Conservation (phyloP, 2,113 vertebrate species). For the Actenoides hombroni region DNA sequence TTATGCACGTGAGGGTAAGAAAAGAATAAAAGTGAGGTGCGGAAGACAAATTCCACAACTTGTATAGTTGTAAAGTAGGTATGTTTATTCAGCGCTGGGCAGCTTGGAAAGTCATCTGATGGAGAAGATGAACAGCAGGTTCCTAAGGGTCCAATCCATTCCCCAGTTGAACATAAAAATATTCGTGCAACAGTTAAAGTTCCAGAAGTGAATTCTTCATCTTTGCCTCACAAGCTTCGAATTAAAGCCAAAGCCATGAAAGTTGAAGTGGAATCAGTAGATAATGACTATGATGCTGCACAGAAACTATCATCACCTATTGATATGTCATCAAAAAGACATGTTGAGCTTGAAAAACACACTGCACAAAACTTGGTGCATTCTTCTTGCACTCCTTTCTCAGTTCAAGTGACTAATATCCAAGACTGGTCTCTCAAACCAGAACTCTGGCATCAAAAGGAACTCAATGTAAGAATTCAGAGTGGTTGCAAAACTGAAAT, state of each 20-base stretch:
- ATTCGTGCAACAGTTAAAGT: slow-evolving; percentile 85
- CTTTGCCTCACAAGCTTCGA: slow-evolving; percentile 93
- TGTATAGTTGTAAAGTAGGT: too few relatives aligned
- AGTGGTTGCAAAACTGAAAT: slow-evolving; percentile 70
- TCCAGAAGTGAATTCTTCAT: slow-evolving; percentile 85
- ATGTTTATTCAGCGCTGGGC: too few relatives aligned
- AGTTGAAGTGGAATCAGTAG: slow-evolving; percentile 89
- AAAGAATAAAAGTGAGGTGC: too few relatives aligned
- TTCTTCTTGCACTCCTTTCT: slow-evolving; percentile 83
- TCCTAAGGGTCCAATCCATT: slow-evolving; percentile 85
- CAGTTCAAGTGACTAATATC: slow-evolving; percentile 87
- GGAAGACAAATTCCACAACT: too few relatives aligned
- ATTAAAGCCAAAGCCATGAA: slow-evolving; percentile 91
- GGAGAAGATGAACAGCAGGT: slow-evolving; percentile 97
- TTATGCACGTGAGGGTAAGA: too few relatives aligned
- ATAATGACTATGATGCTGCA: slow-evolving; percentile 84
- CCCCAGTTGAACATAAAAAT: slow-evolving; percentile 81
- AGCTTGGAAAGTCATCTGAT: slow-evolving; percentile 87
- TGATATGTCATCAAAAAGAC: slow-evolving; percentile 77
- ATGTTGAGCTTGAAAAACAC: slow-evolving; percentile 74
- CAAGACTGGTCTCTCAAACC: slow-evolving; percentile 87
- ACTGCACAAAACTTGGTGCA: slow-evolving; percentile 68
- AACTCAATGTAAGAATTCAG: slow-evolving; percentile 76
- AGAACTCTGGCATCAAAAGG: slow-evolving; percentile 84
- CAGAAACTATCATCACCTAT: slow-evolving; percentile 79